These are phyloP conservation scores for Alentia gelatinosa DNA, from an alignment of 2,888 invertebrate species.

Conservation along the genomic window DNA sequence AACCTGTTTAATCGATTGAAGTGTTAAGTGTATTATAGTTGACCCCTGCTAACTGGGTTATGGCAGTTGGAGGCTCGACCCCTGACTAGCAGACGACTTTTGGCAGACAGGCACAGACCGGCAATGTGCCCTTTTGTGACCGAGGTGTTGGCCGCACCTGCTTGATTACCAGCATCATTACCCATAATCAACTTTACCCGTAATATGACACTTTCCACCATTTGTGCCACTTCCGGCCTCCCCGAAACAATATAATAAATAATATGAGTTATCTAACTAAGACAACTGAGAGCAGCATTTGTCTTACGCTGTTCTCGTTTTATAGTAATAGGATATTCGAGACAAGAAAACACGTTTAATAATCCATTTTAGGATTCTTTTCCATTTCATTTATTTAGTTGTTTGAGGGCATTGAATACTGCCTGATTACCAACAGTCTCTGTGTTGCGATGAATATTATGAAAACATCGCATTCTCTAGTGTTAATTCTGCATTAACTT, in stretches of 20 bases:
- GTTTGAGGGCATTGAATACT: too few species aligned
- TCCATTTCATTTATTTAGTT: too few species aligned
- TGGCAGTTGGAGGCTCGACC: neutral
- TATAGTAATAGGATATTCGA: too few species aligned
- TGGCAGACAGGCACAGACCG: neutral
- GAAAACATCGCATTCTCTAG: too few species aligned
- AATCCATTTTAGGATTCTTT: neutral
- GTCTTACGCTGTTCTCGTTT: too few species aligned
- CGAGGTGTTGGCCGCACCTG: constrained; percentile 41
- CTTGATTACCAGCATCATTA: neutral
- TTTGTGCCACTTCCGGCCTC: neutral
- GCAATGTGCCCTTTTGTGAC: constrained; percentile 18
- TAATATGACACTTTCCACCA: constrained; percentile 14
- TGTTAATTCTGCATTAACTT: too few species aligned
- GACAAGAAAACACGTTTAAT: too few species aligned
- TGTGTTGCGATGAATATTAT: too few species aligned
- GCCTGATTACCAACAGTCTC: too few species aligned
- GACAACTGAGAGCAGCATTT: too few species aligned
- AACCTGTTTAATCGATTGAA: neutral
- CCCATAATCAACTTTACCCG: constrained; percentile 5
- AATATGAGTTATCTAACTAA: too few species aligned
- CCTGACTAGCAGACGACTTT: neutral
- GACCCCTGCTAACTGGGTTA: neutral
- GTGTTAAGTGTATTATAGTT: neutral
- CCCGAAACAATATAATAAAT: too few species aligned